Percentiles rank a stretch among this genome's conserved stretches.
Evolutionary conservation across 2,888 invertebrate species (phyloP).

Genomic region (Leptarthrus brevirostris): DNA sequence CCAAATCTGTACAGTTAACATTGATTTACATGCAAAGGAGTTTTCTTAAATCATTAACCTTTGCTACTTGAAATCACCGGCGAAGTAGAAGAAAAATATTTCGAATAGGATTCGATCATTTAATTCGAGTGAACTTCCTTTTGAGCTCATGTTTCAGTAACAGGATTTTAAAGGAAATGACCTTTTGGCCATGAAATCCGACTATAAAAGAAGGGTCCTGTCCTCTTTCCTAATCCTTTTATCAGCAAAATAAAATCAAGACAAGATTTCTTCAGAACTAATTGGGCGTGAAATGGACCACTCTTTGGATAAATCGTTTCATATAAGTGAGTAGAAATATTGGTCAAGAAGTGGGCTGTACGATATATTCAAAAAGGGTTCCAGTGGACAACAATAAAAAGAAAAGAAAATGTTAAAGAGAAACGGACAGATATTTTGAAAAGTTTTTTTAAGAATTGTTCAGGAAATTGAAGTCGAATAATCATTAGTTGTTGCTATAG

Average conservation of each 20-base stretch:
- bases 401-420: no score
- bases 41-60: not conserved
- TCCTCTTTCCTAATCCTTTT: not conserved
- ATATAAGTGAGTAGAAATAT: not conserved
- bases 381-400: no score
- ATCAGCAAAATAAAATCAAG: conserved; percentile 1
- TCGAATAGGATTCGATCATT: not conserved
- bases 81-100: not conserved
- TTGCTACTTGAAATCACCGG: not conserved
- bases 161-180: not conserved
- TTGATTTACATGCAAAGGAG: not conserved
- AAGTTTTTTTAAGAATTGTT: no score
- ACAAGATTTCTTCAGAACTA: not conserved
- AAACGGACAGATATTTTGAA: no score
- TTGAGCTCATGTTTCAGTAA: not conserved
- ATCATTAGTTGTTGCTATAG: no score
- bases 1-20: not conserved
- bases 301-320: not conserved
- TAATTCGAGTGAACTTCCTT: not conserved
- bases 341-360: not conserved
- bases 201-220: not conserved
- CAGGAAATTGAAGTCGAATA: no score
- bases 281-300: conserved; percentile 2
- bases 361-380: not conserved
- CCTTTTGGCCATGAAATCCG: not conserved